A percentile compares a stretch with the other conserved stretches of the same genome.
Conservation (phyloP, 2,797 vertebrate genomes). For the Chloroceryle amazona region DNA sequence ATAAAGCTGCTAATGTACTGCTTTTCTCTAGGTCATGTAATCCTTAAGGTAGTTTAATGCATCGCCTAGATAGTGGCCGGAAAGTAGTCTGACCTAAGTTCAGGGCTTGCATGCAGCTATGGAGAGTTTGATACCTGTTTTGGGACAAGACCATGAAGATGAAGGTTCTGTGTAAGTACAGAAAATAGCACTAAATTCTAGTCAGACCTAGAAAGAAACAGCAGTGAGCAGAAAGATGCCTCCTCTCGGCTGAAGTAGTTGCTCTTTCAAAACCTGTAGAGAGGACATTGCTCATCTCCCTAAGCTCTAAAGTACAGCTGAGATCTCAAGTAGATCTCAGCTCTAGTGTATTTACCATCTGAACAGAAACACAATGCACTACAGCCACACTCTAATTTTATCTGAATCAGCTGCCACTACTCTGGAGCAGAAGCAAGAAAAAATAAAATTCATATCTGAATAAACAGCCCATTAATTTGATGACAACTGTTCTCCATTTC, state of each 20-base stretch:
- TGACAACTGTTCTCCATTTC: constrained; percentile 24
- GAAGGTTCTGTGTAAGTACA: not conserved
- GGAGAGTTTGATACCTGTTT: not conserved
- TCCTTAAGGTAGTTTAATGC: not conserved
- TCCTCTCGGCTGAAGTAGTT: not conserved
- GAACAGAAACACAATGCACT: not conserved
- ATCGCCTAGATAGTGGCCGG: not conserved
- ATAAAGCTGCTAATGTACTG: not conserved
- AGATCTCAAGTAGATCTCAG: not conserved
- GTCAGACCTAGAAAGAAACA: not conserved
- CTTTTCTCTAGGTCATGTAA: not conserved
- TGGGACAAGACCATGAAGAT: not conserved
- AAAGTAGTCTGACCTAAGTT: not conserved
- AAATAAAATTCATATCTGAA: constrained; percentile 19
- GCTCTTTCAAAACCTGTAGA: not conserved
- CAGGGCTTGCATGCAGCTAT: not conserved
- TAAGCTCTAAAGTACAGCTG: not conserved
- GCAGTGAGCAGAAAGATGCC: not conserved
- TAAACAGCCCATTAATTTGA: constrained; percentile 37
- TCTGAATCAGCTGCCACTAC: not conserved
- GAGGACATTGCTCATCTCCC: not conserved
- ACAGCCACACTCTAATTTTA: not conserved
- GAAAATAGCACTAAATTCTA: not conserved
- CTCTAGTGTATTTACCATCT: not conserved
- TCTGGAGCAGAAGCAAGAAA: not conserved